phyloP scores from a whole-genome alignment of 2,888 invertebrate species.

The Sialis fuliginosa region DNA sequence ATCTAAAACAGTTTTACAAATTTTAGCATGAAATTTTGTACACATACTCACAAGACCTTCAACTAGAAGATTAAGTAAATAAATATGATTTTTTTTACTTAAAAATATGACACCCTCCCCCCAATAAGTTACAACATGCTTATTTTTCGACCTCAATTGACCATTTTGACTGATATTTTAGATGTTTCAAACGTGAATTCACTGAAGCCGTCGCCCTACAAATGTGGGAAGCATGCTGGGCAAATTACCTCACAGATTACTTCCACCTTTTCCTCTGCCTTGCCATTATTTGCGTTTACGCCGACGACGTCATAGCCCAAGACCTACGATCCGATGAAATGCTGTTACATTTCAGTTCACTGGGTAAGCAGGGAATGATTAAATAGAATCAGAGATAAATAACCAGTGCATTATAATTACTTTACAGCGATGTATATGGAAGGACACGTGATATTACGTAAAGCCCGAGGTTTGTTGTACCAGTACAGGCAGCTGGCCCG shows the following conservation, averaged over 20 bases:
- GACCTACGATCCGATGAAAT: slow-evolving; percentile 86
- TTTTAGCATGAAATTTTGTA: too few relatives aligned
- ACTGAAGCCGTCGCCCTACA: slow-evolving; percentile 71
- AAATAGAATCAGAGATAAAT: background rate
- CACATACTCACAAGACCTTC: too few relatives aligned
- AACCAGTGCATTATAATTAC: slow-evolving; percentile 7
- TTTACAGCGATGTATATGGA: slow-evolving; percentile 89
- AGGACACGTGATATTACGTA: slow-evolving; percentile 72
- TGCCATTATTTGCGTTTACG: slow-evolving; percentile 83
- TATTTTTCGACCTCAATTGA: too few relatives aligned
- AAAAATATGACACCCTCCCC: too few relatives aligned
- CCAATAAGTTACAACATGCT: too few relatives aligned
- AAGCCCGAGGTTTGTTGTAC: slow-evolving; percentile 79
- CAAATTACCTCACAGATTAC: slow-evolving; percentile 88
- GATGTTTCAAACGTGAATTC: slow-evolving; percentile 85
- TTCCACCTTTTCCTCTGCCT: slow-evolving; percentile 90
- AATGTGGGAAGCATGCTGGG: slow-evolving; percentile 98
- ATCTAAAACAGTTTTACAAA: too few relatives aligned
- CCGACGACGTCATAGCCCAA: slow-evolving; percentile 84
- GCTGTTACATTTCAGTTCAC: slow-evolving; percentile 83
- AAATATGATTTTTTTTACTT: too few relatives aligned
- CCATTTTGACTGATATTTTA: slow-evolving; percentile 21
- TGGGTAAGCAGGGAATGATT: slow-evolving; percentile 31
- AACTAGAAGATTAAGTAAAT: too few relatives aligned
- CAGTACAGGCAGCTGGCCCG: slow-evolving; percentile 75